Evolutionary conservation across 2,113 vertebrate species (phyloP).

Genomic region (Cryptotis parvus): DNA sequence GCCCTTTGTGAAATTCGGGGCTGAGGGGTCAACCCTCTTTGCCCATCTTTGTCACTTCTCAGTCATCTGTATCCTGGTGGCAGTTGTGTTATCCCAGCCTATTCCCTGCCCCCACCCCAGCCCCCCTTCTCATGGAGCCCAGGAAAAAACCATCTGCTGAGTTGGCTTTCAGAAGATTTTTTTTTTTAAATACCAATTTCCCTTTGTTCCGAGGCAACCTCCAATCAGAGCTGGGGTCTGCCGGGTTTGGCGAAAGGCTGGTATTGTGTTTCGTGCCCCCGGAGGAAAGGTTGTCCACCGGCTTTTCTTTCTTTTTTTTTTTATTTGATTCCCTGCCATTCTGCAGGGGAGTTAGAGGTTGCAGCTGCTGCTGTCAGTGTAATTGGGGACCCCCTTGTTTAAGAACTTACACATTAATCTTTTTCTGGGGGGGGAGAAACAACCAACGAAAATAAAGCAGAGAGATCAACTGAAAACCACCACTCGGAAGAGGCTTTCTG

Average conservation of each 20-base stretch:
- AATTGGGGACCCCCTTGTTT: constrained; percentile 85
- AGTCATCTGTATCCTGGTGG: constrained; percentile 86
- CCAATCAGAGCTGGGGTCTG: constrained; percentile 87
- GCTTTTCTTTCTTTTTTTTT: constrained; percentile 86
- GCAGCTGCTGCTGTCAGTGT: constrained; percentile 89
- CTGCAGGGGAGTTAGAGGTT: constrained; percentile 84
- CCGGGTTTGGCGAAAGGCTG: constrained; percentile 85
- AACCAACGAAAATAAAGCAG: background rate
- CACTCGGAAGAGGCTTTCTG: constrained; percentile 17
- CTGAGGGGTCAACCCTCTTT: constrained; percentile 86
- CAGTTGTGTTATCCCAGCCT: constrained; percentile 81
- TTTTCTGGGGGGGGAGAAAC: constrained; percentile 61
- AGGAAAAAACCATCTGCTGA: constrained; percentile 89
- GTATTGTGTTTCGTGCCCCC: constrained; percentile 88
- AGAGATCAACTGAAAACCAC: constrained; percentile 2
- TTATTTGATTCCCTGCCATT: constrained; percentile 90
- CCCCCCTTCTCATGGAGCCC: constrained; percentile 62
- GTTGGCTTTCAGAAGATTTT: constrained; percentile 88
- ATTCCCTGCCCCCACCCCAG: constrained; percentile 60
- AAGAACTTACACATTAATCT: constrained; percentile 85
- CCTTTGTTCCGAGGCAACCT: constrained; percentile 87
- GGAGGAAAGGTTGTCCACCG: constrained; percentile 88
- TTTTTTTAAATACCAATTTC: constrained; percentile 87
- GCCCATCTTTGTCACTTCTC: constrained; percentile 87
- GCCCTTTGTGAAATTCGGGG: constrained; percentile 85